These are phyloP conservation scores for Emys orbicularis DNA, from an alignment of 2,797 vertebrate genomes.

Conservation along the genomic window DNA sequence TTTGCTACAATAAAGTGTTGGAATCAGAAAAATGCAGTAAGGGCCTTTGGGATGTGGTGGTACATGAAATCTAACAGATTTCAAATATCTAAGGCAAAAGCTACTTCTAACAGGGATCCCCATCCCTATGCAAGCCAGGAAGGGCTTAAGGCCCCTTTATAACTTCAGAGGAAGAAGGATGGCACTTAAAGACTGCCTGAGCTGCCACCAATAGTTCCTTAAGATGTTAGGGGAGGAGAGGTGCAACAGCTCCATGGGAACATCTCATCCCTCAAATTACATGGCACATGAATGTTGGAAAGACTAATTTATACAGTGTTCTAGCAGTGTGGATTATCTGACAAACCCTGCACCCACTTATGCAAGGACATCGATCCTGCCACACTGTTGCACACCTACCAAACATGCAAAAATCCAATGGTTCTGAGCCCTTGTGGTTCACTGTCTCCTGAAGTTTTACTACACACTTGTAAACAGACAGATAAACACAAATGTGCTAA, in stretches of 20 bases:
- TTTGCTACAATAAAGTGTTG: not conserved
- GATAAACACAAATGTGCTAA: not conserved
- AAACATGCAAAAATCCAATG: not conserved
- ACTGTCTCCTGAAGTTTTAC: not conserved
- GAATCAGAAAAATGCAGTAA: not conserved
- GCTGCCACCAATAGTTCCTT: not conserved
- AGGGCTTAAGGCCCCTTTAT: not conserved
- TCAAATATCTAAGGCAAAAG: not conserved
- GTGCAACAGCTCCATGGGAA: not conserved
- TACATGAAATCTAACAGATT: not conserved
- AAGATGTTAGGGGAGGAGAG: not conserved
- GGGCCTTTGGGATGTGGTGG: not conserved
- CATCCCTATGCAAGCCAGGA: not conserved
- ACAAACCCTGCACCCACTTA: not conserved
- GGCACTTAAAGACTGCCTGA: not conserved
- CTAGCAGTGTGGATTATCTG: fast-evolving
- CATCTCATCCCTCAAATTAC: not conserved
- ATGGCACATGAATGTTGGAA: not conserved
- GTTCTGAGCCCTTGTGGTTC: fast-evolving
- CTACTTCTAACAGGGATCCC: not conserved
- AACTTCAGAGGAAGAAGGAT: not conserved
- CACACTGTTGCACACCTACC: not conserved
- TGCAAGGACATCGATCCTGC: not conserved
- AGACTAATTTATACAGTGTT: not conserved
- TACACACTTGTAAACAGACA: not conserved